Evolutionary conservation across 2,888 invertebrate species (phyloP), one percentile per base, ranked within the genome.

Genomic region (Drosophila picticornis): DNA sequence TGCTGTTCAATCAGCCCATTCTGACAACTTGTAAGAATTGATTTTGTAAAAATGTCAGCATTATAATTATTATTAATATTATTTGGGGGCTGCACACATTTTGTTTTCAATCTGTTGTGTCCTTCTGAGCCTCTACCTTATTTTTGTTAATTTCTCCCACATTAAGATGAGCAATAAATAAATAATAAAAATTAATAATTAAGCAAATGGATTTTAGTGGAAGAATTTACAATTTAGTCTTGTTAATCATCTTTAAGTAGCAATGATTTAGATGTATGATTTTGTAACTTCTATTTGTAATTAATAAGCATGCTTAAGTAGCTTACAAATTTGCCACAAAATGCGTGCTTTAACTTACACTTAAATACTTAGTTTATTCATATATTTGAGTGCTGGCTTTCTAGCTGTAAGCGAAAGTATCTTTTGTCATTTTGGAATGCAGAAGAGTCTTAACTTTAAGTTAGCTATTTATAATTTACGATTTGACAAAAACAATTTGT

Each of bases 231-330:
- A 19, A 25, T 36, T n/a, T 1, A 13, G 2, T 0, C 13, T 5
- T 11, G 34, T 22, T 10, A 36, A 29, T n/a, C 34, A 25, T 7
- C 31, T 32, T 43, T 13, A 22, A 38, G 36, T 7, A 19, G 13
- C 19, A 36, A 11, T 10, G 16, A 55, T 22, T 19, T 36, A 13
- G 5, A 29, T n/a, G 22, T 10, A n/a, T 46, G 25, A 29, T 29
- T 11, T 11, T 31, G 10, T 19, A 16, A 25, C 29, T 11, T 32
- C 16, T 16, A 31, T 29, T n/a, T 51, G 7, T 7, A 40, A 13
- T 22, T n/a, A n/a, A 32, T 34, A 32, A 68, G 74, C 74, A 75
- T 75, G 74, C 9, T 16, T 19, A n/a, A 57, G 52, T 70, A 76
- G 64, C 31, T 64, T 48, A 36, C 27, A 58, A 27, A 31, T n/a